Evolutionary conservation across 2,888 invertebrate genomes (phyloP).

Genomic region (Teleiodes luculella): DNA sequence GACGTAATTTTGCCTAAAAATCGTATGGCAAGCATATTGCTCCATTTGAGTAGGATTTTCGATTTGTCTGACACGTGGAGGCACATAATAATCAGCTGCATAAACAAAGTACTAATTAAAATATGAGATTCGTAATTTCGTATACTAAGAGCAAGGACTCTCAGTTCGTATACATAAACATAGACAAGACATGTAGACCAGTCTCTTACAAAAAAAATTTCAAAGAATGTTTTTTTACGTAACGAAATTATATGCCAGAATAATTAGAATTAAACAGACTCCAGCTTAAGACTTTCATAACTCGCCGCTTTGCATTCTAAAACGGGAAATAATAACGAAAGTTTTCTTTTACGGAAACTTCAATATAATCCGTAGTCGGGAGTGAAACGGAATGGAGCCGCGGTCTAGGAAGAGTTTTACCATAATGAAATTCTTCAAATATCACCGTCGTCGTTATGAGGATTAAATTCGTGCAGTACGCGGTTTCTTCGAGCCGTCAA

Average conservation of each 20-base stretch:
- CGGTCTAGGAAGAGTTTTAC: conserved; percentile 57
- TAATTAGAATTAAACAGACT: conserved; percentile 14
- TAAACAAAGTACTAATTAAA: too few relatives aligned
- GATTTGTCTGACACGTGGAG: background rate
- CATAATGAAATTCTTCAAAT: conserved; percentile 76
- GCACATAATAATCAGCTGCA: too few relatives aligned
- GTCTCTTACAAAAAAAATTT: background rate
- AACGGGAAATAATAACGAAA: conserved; percentile 53
- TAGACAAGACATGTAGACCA: too few relatives aligned
- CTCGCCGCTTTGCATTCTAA: conserved; percentile 37
- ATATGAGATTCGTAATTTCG: background rate
- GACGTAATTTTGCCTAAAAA: too few relatives aligned
- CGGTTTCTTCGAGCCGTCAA: conserved; percentile 22
- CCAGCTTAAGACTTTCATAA: conserved; percentile 27
- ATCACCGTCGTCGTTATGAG: conserved; percentile 48
- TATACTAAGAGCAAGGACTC: too few relatives aligned
- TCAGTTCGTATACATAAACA: too few relatives aligned
- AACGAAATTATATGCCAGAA: background rate
- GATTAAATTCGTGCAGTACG: conserved; percentile 56
- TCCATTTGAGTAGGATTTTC: too few relatives aligned
- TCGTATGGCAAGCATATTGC: too few relatives aligned
- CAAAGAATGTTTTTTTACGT: too few relatives aligned
- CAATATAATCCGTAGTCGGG: conserved; percentile 53
- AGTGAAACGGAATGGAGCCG: conserved; percentile 57
- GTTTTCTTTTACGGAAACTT: conserved; percentile 58